A percentile compares a stretch with the other conserved stretches of the same genome.
Evolutionary conservation across 2,888 invertebrate genomes (phyloP).

Genomic region (Colostygia pectinataria): DNA sequence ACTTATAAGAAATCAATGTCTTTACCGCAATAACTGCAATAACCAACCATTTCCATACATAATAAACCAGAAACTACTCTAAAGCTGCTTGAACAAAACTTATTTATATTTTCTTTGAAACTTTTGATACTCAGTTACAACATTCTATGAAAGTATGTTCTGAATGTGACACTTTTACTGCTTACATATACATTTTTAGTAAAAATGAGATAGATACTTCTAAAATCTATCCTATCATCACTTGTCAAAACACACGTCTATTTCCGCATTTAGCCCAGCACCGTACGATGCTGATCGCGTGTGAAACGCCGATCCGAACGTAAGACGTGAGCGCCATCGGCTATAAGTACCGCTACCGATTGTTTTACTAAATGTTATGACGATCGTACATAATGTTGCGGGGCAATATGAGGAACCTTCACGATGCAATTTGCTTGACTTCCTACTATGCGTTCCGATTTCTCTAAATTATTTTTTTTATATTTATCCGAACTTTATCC

Average conservation of each 20-base stretch:
- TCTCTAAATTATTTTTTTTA: too few species aligned
- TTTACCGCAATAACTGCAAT: background rate
- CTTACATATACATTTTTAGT: too few species aligned
- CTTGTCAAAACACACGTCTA: conserved; percentile 6
- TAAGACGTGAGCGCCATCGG: conserved; percentile 68
- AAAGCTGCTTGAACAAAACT: too few species aligned
- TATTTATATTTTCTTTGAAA: too few species aligned
- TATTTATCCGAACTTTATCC: background rate
- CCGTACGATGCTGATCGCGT: conserved; percentile 50
- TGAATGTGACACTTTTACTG: too few species aligned
- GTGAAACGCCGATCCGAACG: conserved; percentile 54
- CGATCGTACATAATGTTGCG: conserved; percentile 40
- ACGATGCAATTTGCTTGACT: conserved; percentile 20
- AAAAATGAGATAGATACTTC: too few species aligned
- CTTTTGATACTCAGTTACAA: too few species aligned
- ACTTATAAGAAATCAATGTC: background rate
- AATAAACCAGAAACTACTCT: background rate
- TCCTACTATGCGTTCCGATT: conserved; percentile 13
- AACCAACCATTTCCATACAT: background rate
- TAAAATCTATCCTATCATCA: background rate
- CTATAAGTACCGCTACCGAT: conserved; percentile 72
- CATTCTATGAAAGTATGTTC: too few species aligned
- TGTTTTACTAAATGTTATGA: conserved; percentile 66
- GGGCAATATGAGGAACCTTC: conserved; percentile 24
- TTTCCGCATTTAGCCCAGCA: conserved; percentile 3